Base-by-base conservation (phyloP, 2,888 invertebrate species). In the Dolichomitus sp. region DNA sequence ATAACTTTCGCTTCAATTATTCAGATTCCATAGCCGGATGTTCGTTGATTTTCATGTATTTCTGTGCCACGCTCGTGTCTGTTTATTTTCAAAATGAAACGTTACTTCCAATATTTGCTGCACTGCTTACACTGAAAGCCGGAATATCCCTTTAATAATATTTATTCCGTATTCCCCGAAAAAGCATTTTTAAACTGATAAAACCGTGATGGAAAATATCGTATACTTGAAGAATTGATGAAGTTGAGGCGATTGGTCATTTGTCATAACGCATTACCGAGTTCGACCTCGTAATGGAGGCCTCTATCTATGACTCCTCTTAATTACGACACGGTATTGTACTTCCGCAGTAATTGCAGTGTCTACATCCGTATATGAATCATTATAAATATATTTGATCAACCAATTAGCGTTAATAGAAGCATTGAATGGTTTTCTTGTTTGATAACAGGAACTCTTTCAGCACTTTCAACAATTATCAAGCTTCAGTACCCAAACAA, bases 161-260 rank as follows among this genome's bases (percentile, higher is more conserved):
- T 30, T 30, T 4, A n/a, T 68, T 61, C 50, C 61, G 76, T 69
- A 50, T 76, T 76, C 48, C 27, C 12, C 50, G 27, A 30, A 12
- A 30, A 68, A 68, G 76, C 23, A 50, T 52, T 33, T 66, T 19
- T 12, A 9, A 9, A 14, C 2, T 0, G 17, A 23, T 37, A 45
- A 27, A 52, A 37, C n/a, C 9, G 12, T 37, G 37, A 11, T n/a
- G 19, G 23, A 50, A n/a, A 42, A 5, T 12, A 57, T 54, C 30
- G 42, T 57, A 30, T 57, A 45, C 17, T 30, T 23, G 19, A 23
- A 45, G 33, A 37, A 42, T 57, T n/a, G 57, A 4, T 11, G 40
- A 23, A 63, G 63, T 40, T 63, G 0, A 1, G 23, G 5, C 19
- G 27, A 45, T 73, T 61, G 6, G 48, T 37, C 19, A 57, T 70